These are phyloP conservation scores for Oreonectes daqikongensis DNA, from an alignment of 2,797 vertebrate genomes.

Conservation along the genomic window DNA sequence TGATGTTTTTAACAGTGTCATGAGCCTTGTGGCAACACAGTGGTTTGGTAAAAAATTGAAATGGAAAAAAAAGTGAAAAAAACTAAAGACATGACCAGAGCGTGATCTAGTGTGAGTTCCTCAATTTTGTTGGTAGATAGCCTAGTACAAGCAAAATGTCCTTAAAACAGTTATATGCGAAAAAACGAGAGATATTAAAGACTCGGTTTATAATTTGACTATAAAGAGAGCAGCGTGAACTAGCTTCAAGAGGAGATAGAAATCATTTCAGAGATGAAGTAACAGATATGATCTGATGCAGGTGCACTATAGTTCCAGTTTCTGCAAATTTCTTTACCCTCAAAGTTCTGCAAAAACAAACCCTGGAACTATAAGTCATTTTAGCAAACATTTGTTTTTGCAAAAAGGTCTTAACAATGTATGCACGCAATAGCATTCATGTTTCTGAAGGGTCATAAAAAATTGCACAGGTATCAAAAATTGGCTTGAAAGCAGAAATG, in stretches of 20 bases:
- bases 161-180: background rate
- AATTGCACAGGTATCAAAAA: background rate
- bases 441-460: background rate
- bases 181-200: background rate
- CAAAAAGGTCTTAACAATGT: background rate
- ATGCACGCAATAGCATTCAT: background rate
- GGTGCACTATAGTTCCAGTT: background rate
- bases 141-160: background rate
- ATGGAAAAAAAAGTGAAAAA: constrained; percentile 14
- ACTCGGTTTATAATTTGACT: background rate
- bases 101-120: constrained; percentile 44
- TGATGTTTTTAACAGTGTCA: constrained; percentile 38
- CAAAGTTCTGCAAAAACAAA: background rate
- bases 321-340: background rate
- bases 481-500: constrained; percentile 19
- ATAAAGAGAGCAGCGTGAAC: background rate
- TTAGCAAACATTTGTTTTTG: background rate
- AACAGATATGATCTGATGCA: background rate
- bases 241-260: background rate
- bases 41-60: constrained; percentile 23
- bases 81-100: constrained; percentile 20
- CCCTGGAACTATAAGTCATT: background rate
- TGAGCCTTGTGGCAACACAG: constrained; percentile 28
- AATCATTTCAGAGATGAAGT: background rate
- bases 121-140: constrained; percentile 11